Evolutionary conservation across 2,888 invertebrate species (phyloP).

Genomic region (Amphipoea oculea): DNA sequence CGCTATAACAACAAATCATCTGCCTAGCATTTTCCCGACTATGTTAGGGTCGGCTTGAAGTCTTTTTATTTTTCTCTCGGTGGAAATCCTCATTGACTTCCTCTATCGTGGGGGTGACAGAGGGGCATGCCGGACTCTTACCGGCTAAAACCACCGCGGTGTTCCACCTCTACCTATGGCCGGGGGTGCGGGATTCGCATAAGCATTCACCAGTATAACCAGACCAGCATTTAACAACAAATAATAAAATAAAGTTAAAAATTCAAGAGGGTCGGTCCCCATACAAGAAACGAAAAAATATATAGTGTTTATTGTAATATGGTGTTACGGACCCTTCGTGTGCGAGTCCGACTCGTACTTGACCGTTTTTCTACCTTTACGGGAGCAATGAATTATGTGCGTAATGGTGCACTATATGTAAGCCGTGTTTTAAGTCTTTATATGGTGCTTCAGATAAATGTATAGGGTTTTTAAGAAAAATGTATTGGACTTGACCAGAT

Average conservation of each 20-base stretch:
- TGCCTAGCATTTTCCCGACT: no score
- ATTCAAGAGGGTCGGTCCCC: not conserved
- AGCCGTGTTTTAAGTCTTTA: conserved; percentile 8
- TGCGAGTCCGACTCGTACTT: not conserved
- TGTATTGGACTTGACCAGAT: not conserved
- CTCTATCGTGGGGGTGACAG: no score
- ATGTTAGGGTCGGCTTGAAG: no score
- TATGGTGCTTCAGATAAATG: conserved; percentile 19
- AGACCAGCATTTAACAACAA: no score
- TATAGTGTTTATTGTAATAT: not conserved
- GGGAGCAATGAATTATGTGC: conserved; percentile 34
- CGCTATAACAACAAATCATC: not conserved
- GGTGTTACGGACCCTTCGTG: not conserved
- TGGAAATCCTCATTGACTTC: no score
- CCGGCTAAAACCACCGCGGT: no score
- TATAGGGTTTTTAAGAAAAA: not conserved
- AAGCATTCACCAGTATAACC: no score
- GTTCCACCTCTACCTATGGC: no score
- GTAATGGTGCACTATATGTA: conserved; percentile 42
- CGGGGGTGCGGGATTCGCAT: no score
- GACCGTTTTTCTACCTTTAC: conserved; percentile 34
- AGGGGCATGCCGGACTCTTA: no score
- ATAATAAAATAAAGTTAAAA: not conserved
- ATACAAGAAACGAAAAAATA: not conserved
- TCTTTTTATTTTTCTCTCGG: no score